These are phyloP conservation scores for Palloptera scutellata DNA, from an alignment of 2,888 invertebrate species.

Conservation along the genomic window DNA sequence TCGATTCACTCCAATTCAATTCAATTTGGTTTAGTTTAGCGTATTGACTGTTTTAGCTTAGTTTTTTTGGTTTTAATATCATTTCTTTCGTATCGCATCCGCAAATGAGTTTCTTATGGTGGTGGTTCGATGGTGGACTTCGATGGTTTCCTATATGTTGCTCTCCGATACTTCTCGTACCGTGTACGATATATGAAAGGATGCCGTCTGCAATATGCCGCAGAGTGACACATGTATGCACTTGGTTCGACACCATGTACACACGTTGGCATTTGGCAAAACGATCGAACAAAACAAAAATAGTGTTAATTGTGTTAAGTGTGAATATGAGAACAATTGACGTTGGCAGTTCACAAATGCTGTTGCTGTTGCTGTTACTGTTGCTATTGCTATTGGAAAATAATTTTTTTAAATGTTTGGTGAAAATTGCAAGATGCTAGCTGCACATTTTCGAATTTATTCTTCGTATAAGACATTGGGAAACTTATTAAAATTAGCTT, in stretches of 20 bases:
- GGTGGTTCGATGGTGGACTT: background rate
- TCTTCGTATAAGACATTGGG: too few species aligned
- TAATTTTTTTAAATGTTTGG: too few species aligned
- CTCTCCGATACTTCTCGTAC: background rate
- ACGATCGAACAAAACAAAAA: slow-evolving; percentile 23
- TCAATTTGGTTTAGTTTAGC: background rate
- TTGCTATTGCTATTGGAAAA: background rate
- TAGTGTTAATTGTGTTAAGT: slow-evolving; percentile 44
- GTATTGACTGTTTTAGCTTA: background rate
- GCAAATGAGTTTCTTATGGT: background rate
- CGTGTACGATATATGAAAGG: slow-evolving; percentile 38
- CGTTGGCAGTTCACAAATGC: slow-evolving; percentile 24
- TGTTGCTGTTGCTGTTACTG: background rate
- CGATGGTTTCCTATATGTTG: background rate
- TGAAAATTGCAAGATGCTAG: too few species aligned
- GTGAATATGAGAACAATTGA: slow-evolving; percentile 43
- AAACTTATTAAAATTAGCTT: too few species aligned
- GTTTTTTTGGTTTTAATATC: background rate
- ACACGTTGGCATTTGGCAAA: slow-evolving; percentile 25
- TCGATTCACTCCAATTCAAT: background rate
- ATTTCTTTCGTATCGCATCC: background rate
- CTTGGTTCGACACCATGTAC: slow-evolving; percentile 60
- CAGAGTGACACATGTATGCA: slow-evolving; percentile 64
- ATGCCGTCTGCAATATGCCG: slow-evolving; percentile 37
- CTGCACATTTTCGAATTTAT: too few species aligned